Evolutionary conservation across 2,113 vertebrate species (phyloP).

Genomic region (Casuarius casuarius): DNA sequence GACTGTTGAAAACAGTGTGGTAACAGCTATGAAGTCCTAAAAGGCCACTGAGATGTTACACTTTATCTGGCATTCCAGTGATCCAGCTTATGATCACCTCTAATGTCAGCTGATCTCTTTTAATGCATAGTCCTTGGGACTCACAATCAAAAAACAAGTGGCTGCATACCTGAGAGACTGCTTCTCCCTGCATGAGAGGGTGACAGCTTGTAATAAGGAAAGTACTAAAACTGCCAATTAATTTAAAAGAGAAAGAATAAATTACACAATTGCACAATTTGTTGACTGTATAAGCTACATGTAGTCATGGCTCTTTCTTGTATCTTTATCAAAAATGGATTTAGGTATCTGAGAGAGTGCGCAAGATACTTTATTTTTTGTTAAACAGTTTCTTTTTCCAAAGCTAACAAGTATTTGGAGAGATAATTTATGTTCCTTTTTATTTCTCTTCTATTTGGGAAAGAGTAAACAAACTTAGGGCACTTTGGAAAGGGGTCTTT

Average conservation of each 20-base stretch:
- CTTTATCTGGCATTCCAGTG: neutral
- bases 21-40: neutral
- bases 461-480: neutral
- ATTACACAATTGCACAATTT: neutral
- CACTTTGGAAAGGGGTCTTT: neutral
- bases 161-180: neutral
- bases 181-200: neutral
- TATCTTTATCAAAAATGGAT: neutral
- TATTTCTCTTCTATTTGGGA: neutral
- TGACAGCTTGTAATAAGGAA: neutral
- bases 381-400: neutral
- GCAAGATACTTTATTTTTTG: neutral
- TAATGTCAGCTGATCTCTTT: neutral
- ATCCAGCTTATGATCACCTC: neutral
- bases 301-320: neutral
- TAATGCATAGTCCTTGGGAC: accelerated
- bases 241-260: neutral
- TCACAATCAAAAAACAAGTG: neutral
- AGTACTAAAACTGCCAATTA: neutral
- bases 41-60: neutral
- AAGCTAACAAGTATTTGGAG: neutral
- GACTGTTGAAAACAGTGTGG: neutral
- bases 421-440: neutral
- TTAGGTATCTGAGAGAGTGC: neutral
- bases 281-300: neutral